Base-by-base conservation (phyloP, 2,888 invertebrate genomes). In the Slavum lentiscoides region DNA sequence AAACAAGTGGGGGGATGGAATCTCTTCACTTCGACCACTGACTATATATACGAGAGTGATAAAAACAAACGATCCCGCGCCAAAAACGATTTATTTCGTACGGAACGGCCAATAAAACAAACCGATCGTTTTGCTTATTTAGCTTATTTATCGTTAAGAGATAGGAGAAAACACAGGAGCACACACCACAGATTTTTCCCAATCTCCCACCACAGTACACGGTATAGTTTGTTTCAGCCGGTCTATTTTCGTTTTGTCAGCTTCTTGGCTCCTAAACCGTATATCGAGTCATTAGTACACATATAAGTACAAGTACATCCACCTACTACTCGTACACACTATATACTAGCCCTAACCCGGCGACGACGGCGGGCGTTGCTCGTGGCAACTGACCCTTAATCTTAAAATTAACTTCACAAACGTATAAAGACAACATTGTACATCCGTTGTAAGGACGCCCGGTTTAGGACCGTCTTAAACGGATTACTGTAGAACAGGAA, bases 221-320 rank as follows among this genome's bases (percentile, higher is more conserved):
- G n/a, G n/a, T 75, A 53, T 39, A 55, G n/a, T 64, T 49, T 11
- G 49, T 11, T 13, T 49, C 49, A 49, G 3, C 49, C 13, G 15
- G 49, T 11, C 3, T 49, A 49, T 49, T 39, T 76, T 68, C 68
- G 67, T 76, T 68, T 76, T 76, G 75, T 76, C 75, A 68, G 75
- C 75, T 68, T 68, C 67, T 76, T 76, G 75, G 75, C 75, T 76
- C n/a, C 23, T 68, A 76, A 68, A 76, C 59, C 43, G 59, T 76
- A 59, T 67, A 4, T 30, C 49, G 66, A 58, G 75, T 76, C 75
- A 68, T 76, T 76, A 76, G 75, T 49, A 68, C 75, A 69, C 69
- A 66, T 55, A 67, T n/a, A n/a, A n/a, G n/a, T n/a, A n/a, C n/a
- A n/a, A n/a, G n/a, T n/a, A n/a, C n/a, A n/a, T n/a, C n/a, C n/a